phyloP scores from a whole-genome alignment of 2,797 vertebrate species.

The Xenentodon cancila region DNA sequence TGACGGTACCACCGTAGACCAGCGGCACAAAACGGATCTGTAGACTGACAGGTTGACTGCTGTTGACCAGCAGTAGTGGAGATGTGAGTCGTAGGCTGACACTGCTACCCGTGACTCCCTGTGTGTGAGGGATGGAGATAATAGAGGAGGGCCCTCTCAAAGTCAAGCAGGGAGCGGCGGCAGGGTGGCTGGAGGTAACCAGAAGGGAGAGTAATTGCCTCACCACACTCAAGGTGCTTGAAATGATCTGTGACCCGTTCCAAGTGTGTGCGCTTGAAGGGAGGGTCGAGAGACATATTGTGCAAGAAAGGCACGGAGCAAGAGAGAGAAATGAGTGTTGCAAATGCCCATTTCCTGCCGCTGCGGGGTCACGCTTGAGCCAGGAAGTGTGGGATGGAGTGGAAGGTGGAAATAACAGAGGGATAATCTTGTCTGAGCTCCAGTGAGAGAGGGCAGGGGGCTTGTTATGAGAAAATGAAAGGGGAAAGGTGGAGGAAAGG shows the following conservation, averaged over 20 bases:
- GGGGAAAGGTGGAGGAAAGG: slow-evolving; percentile 76
- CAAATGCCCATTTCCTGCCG: slow-evolving; percentile 73
- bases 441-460: slow-evolving; percentile 67
- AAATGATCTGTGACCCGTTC: slow-evolving; percentile 76
- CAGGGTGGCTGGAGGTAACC: slow-evolving; percentile 59
- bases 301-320: slow-evolving; percentile 24
- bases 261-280: slow-evolving; percentile 48
- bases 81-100: slow-evolving; percentile 46
- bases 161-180: slow-evolving; percentile 45
- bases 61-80: slow-evolving; percentile 37
- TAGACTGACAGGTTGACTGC: slow-evolving; percentile 40
- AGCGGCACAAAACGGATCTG: slow-evolving; percentile 32
- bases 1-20: slow-evolving; percentile 37
- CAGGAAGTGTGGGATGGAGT: slow-evolving; percentile 67
- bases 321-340: slow-evolving; percentile 61
- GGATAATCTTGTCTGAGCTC: slow-evolving; percentile 78
- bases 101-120: slow-evolving; percentile 50
- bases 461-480: slow-evolving; percentile 81
- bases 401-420: slow-evolving; percentile 69
- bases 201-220: slow-evolving; percentile 73
- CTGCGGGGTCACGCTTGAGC: slow-evolving; percentile 64
- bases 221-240: slow-evolving; percentile 67
- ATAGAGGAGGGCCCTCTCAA: slow-evolving; percentile 57
- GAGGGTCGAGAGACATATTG: slow-evolving; percentile 33
- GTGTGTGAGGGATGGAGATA: slow-evolving; percentile 60